A percentile compares a stretch with the other conserved stretches of the same genome.
Evolutionary conservation across 2,888 invertebrate genomes (phyloP).

Genomic region (Invenusta paracnida): DNA sequence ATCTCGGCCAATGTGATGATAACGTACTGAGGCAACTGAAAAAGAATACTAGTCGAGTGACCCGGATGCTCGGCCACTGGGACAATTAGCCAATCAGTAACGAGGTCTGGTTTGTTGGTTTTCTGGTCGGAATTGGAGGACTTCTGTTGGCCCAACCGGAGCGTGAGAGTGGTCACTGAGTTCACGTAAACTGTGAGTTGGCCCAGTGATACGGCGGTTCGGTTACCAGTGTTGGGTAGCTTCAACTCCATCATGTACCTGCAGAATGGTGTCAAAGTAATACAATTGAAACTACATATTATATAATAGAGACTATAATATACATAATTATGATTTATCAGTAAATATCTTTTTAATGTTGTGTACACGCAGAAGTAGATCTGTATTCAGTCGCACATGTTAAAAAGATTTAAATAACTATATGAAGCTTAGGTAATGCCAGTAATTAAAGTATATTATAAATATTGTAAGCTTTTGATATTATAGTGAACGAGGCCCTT

Average conservation of each 20-base stretch:
- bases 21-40: slow-evolving; percentile 84
- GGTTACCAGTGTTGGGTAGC: background rate
- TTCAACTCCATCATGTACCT: background rate
- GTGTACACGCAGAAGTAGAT: too few relatives aligned
- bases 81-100: background rate
- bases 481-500: too few relatives aligned
- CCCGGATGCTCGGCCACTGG: background rate
- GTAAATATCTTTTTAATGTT: too few relatives aligned
- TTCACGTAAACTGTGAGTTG: background rate
- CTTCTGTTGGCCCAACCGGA: background rate
- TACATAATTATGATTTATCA: too few relatives aligned
- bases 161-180: background rate
- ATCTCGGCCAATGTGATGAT: slow-evolving; percentile 87
- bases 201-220: background rate
- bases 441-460: too few relatives aligned
- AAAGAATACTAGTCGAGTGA: slow-evolving; percentile 72
- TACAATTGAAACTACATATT: too few relatives aligned
- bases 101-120: background rate
- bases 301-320: too few relatives aligned
- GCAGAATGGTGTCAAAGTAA: too few relatives aligned
- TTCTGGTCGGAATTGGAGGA: background rate
- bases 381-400: too few relatives aligned
- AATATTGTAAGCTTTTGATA: too few relatives aligned
- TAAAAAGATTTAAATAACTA: too few relatives aligned
- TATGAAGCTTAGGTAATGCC: too few relatives aligned